Evolutionary conservation across 2,888 invertebrate genomes (phyloP), one percentile per base, ranked within the genome.

Genomic region (Brachyopa scutellaris): DNA sequence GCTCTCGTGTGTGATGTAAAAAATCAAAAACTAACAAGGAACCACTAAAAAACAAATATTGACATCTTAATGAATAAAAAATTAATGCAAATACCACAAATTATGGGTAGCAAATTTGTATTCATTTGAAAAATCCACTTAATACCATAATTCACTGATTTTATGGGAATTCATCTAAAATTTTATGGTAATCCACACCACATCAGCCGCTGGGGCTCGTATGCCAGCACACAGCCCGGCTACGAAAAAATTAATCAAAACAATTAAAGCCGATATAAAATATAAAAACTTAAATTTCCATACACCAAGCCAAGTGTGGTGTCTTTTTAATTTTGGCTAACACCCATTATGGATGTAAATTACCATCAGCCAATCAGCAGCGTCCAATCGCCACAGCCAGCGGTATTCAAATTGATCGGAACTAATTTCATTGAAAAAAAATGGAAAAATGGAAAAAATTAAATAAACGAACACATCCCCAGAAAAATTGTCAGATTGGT

Each of bases 81-180:
- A 47, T 73, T 7, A 73, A 73, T 64, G 64, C 31, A 31, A 66
- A 74, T 74, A 3, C 13, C 15, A 47, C 62, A 57, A 74, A 59
- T 40, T 57, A 74, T 66, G 38, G 29, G 74, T 66, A 51, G 57
- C 74, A 66, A 49, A 49, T 64, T 66, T 49, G 49, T 57, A 49
- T 66, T 45, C 38, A 38, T 64, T 66, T 69, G 11, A 23, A 8
- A 49, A 62, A 55, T 73, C 62, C 62, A 66, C 74, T 66, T 66
- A 59, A 74, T 49, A 33, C 40, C 74, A 64, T 74, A 74, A 74
- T 66, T 74, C 74, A 66, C 74, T 74, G 74, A 57, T 57, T 74
- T 74, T 74, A 66, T 66, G 49, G 29, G 66, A 38, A 74, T 64
- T 74, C 57, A 29, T 40, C 74, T 51, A 21, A 9, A 15, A 51